Evolutionary conservation across 1,140 invertebrate genomes (phyloP).

Genomic region (Nephila pilipes): DNA sequence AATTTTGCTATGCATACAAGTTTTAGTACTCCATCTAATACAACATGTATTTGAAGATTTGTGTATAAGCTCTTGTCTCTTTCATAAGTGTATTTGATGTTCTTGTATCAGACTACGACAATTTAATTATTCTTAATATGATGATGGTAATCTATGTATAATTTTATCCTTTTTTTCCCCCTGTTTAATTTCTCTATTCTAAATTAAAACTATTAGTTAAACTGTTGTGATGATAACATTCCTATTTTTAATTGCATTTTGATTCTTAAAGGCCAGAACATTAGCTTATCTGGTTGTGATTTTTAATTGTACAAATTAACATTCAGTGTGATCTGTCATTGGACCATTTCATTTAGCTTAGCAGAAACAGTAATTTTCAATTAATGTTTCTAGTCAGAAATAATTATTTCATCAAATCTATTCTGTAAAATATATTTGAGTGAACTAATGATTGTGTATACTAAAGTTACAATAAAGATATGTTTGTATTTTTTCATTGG

Average conservation of each 20-base stretch:
- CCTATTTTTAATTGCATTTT: conserved; percentile 7
- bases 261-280: not conserved
- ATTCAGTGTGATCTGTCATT: not conserved
- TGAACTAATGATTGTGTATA: not conserved
- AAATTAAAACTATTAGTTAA: not conserved
- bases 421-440: conserved; percentile 15
- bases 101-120: not conserved
- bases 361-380: not conserved
- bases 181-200: not conserved
- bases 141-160: not conserved
- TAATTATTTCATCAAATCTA: not conserved
- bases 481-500: not conserved
- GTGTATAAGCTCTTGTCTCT: not conserved
- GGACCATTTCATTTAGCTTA: not conserved
- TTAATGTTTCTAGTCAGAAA: conserved; percentile 20
- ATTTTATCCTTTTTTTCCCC: not conserved
- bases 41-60: not conserved
- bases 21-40: not conserved
- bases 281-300: not conserved
- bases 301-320: not conserved
- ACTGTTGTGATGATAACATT: not conserved
- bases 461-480: not conserved
- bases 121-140: not conserved
- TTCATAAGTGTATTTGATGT: not conserved
- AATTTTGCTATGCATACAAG: not conserved